Base-by-base conservation (phyloP, 2,888 invertebrate genomes). In the Altica lythri region DNA sequence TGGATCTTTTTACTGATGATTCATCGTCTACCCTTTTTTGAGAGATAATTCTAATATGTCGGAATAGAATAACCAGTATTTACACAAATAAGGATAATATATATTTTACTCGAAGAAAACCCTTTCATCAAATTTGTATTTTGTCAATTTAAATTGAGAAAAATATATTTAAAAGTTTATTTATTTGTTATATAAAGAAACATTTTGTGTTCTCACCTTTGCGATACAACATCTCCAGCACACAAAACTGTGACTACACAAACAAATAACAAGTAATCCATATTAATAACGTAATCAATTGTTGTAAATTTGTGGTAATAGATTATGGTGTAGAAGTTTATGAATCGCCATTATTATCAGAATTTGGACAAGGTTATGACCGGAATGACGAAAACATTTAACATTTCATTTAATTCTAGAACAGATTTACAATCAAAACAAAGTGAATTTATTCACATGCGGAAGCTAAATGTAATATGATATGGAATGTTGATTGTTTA, bases 351-450 rank as follows among this genome's bases (percentile, higher is more conserved):
- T 50, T 40, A 34, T 34, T 53, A 40, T 45, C 32, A 19, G 17
- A 32, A 46, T 57, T 54, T 57, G 56, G 52, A 50, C 59, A 62
- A 60, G 62, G 60, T 56, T 58, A 35, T 55, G 59, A 60, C 58
- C 62, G 60, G 42, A 5, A 47, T 53, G 54, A 49, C 51, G 49
- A 40, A 40, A 38, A 40, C 25, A 40, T 25, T 6, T 40, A 4
- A 8, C 2, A 16, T 34, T 5, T 8, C 9, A 34, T 34, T 34
- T 13, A 22, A 25, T 25, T 40, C 40, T 40, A 13, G 19, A 19
- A 16, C 38, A 22, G 12, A 38, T 38, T 9, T 16, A 19, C n/a
- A 38, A 19, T 10, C 22, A 38, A 19, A 38, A 38, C 13, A 38
- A 22, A 2, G 3, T 38, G 3, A 3, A 38, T 13, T 8, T n/a